Base-by-base conservation (phyloP, 2,888 invertebrate species). In the Brachyptera putata region DNA sequence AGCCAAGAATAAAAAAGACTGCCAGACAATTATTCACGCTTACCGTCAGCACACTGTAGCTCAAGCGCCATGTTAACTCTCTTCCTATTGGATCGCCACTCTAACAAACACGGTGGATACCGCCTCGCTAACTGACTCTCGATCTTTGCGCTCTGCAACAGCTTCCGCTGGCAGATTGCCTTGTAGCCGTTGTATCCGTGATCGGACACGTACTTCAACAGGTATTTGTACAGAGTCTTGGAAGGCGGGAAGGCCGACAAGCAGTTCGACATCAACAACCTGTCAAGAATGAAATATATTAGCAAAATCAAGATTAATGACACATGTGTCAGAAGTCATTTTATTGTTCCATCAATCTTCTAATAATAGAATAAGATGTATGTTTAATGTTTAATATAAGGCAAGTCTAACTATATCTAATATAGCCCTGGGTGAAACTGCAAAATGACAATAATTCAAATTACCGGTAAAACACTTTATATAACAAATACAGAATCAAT, bases 201-300 rank as follows among this genome's bases (percentile, higher is more conserved):
- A 74, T 95, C 95, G 0, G 89, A 89, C 39, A 95, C 88, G 73
- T 72, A 92, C 76, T 94, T 94, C 58, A 96, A 81, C 36, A 97
- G 77, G 74, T 95, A 96, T 80, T 88, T 89, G 77, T 86, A 87
- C 50, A 97, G 79, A 0, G 89, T 86, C 0, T 87, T 81, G 18
- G 90, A 89, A 0, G 97, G 96, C 68, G 93, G 91, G 76, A 97
- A 96, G 57, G 89, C 89, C 46, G 91, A 89, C 1, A 97, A 79
- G 70, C 95, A 95, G 72, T 91, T 91, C 0, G 91, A 87, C 80
- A 98, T 83, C 49, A 98, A 80, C 62, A 89, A 84, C n/a, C n/a
- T n/a, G n/a, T n/a, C n/a, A n/a, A n/a, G n/a, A n/a, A n/a, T n/a
- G n/a, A n/a, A n/a, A n/a, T n/a, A n/a, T n/a, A n/a, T n/a, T n/a